These are phyloP conservation scores for Cephus runcator DNA, from an alignment of 2,888 invertebrate genomes.

Conservation along the genomic window DNA sequence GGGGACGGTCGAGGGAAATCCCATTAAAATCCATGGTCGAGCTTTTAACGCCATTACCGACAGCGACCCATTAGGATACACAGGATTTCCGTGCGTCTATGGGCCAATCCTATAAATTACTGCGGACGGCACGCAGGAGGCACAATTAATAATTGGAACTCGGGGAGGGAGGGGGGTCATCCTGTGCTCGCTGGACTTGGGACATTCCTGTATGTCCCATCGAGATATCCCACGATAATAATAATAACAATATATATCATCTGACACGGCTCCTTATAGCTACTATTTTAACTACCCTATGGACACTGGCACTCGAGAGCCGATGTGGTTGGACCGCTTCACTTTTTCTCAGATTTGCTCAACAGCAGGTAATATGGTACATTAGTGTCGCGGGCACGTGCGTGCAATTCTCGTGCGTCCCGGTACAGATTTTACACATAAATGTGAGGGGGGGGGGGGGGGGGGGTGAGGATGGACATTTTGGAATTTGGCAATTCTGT, in stretches of 20 bases:
- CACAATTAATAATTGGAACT: constrained; percentile 13
- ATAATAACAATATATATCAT: not conserved
- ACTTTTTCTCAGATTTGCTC: not conserved
- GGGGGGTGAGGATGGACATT: not conserved
- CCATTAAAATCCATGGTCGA: constrained; percentile 20
- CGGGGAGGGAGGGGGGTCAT: not conserved
- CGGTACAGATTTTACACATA: not conserved
- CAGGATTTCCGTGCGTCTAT: constrained; percentile 14
- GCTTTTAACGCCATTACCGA: constrained; percentile 25
- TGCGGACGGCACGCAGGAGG: constrained; percentile 7
- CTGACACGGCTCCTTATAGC: not conserved
- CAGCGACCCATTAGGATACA: constrained; percentile 13
- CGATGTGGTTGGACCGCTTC: not conserved
- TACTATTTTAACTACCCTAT: not conserved
- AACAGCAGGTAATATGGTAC: not conserved
- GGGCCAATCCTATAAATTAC: constrained; percentile 7
- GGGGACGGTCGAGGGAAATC: constrained; percentile 10
- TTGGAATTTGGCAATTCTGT: constrained; percentile 19
- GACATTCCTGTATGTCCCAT: not conserved
- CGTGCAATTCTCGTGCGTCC: not conserved
- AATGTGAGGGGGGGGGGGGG: not conserved
- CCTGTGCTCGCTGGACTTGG: not conserved
- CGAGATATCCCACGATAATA: not conserved
- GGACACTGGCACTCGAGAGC: not conserved
- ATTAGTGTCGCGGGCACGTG: not conserved